phyloP scores from a whole-genome alignment of 64 coral and sea anemone genomes.

The Montipora sp. region DNA sequence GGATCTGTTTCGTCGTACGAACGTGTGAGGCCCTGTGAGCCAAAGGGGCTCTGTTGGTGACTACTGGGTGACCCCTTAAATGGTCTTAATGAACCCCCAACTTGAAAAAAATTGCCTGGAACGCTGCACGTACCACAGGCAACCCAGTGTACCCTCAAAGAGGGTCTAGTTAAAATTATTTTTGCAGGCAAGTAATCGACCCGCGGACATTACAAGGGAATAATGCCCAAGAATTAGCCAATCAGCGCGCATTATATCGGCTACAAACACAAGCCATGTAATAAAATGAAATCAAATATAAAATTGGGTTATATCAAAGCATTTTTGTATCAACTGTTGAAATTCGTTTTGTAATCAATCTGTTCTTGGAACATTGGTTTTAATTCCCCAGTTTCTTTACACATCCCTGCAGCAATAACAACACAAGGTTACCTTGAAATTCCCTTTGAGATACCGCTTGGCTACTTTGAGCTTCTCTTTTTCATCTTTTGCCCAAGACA shows the following conservation, averaged over 20 bases:
- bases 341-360: not conserved
- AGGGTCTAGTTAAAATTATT: no score
- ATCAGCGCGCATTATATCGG: not conserved
- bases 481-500: conserved; percentile 19
- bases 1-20: no score
- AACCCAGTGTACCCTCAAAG: no score
- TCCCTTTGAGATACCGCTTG: not conserved
- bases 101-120: no score
- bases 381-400: conserved; percentile 6
- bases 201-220: not conserved
- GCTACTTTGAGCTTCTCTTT: conserved; percentile 32
- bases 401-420: conserved; percentile 3
- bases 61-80: no score
- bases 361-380: conserved; percentile 13
- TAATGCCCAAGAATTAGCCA: not conserved
- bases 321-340: not conserved
- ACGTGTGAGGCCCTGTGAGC: no score
- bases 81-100: no score
- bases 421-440: conserved; percentile 25
- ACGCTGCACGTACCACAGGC: no score
- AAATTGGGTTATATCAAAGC: not conserved
- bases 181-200: no score
- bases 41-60: no score
- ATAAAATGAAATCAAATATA: conserved; percentile 4
- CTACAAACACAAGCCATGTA: not conserved